These are phyloP conservation scores for Acanthisitta chloris DNA, from an alignment of 2,113 vertebrate genomes.

Conservation along the genomic window DNA sequence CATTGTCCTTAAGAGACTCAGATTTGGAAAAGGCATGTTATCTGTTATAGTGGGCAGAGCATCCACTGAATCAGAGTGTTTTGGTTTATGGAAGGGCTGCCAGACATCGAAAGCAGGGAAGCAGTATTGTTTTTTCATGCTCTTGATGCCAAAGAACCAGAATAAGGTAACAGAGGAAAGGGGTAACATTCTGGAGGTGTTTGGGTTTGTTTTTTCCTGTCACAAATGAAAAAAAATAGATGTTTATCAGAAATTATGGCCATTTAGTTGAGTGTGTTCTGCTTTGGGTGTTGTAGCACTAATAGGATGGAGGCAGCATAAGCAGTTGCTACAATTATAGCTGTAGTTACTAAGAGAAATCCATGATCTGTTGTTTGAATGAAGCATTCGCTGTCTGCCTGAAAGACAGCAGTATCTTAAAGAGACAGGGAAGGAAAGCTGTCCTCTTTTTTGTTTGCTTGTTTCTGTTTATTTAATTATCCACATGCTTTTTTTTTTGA, in stretches of 20 bases:
- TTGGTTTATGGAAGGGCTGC: neutral
- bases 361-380: neutral
- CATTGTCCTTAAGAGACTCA: neutral
- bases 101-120: neutral
- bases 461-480: neutral
- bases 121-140: neutral
- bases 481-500: neutral
- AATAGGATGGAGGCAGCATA: neutral
- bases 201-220: neutral
- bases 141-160: neutral
- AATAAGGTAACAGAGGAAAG: neutral
- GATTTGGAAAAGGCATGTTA: neutral
- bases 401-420: neutral
- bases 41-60: neutral
- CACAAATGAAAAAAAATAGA: neutral
- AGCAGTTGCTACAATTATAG: conserved; percentile 27
- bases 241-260: neutral
- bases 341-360: conserved; percentile 38
- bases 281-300: neutral
- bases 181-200: neutral
- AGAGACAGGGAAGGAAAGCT: neutral
- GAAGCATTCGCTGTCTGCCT: neutral
- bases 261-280: neutral
- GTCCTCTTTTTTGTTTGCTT: neutral
- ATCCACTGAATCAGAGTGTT: conserved; percentile 9